These are phyloP conservation scores for Subacronicta megacephala DNA, from an alignment of 2,888 invertebrate genomes.

Conservation along the genomic window DNA sequence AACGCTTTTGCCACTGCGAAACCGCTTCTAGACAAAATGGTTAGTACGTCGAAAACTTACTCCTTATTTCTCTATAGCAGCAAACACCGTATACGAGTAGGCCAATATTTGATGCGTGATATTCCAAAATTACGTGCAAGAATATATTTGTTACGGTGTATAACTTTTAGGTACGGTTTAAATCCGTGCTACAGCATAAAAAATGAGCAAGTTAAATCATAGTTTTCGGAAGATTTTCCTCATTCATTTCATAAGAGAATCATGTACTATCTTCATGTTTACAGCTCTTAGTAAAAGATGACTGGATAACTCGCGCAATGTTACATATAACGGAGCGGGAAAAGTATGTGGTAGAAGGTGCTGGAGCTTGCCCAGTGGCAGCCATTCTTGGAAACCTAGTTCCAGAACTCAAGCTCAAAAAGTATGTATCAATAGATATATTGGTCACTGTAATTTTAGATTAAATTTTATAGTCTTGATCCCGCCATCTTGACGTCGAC, in stretches of 20 bases:
- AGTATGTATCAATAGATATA: slow-evolving; percentile 83
- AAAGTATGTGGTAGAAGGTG: slow-evolving; percentile 96
- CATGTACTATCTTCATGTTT: slow-evolving; percentile 6
- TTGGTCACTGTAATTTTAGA: too few species aligned
- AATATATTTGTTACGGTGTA: too few species aligned
- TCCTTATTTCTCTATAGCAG: background rate
- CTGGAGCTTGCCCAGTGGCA: slow-evolving; percentile 95
- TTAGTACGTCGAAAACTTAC: slow-evolving; percentile 62
- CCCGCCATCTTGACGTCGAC: too few species aligned
- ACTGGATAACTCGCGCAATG: slow-evolving; percentile 94
- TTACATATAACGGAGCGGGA: slow-evolving; percentile 94
- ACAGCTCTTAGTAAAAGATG: slow-evolving; percentile 93
- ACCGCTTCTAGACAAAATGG: slow-evolving; percentile 94
- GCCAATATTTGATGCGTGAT: too few species aligned
- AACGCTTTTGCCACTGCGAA: slow-evolving; percentile 94
- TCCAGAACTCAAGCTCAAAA: slow-evolving; percentile 95
- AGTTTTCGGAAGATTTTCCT: too few species aligned
- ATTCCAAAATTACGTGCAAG: too few species aligned
- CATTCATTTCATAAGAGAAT: too few species aligned
- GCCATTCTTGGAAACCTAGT: slow-evolving; percentile 94
- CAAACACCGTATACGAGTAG: too few species aligned
- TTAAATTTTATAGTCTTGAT: too few species aligned
- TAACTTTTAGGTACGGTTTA: too few species aligned
- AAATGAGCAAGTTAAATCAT: too few species aligned
- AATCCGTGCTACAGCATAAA: too few species aligned